These are phyloP conservation scores for Ectobius pallidus DNA, from an alignment of 2,888 invertebrate species.

Conservation along the genomic window DNA sequence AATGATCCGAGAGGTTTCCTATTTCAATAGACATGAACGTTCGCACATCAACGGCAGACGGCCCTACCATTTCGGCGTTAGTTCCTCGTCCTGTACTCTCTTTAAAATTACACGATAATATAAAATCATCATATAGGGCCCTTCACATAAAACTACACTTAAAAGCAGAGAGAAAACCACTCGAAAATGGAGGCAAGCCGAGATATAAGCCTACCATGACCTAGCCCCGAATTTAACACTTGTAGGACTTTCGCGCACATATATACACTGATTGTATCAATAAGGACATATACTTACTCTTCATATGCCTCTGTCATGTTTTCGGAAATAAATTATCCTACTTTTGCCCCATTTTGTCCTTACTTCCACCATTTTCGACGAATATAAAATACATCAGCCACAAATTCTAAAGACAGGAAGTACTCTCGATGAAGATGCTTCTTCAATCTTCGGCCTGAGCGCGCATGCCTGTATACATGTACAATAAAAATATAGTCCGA, in stretches of 20 bases:
- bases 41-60: neutral
- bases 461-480: slow-evolving; percentile 41
- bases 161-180: slow-evolving; percentile 36
- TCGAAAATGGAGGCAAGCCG: slow-evolving; percentile 43
- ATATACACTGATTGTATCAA: slow-evolving; percentile 19
- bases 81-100: neutral
- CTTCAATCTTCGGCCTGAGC: slow-evolving; percentile 42
- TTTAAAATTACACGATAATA: neutral
- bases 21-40: neutral
- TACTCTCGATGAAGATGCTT: slow-evolving; percentile 43
- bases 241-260: slow-evolving; percentile 36
- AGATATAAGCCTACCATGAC: slow-evolving; percentile 43
- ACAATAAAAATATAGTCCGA: slow-evolving; percentile 42
- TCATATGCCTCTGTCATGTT: slow-evolving; percentile 92
- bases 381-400: slow-evolving; percentile 55
- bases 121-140: neutral
- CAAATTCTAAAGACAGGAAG: slow-evolving; percentile 45
- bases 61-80: neutral
- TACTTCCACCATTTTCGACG: slow-evolving; percentile 84
- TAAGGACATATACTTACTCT: slow-evolving; percentile 71
- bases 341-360: slow-evolving; percentile 81
- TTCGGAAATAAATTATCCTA: slow-evolving; percentile 83
- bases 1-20: slow-evolving; percentile 5
- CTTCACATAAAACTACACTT: neutral
- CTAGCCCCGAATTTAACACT: slow-evolving; percentile 46